These are phyloP conservation scores for Mesoclemmys tuberculata DNA, from an alignment of 2,113 vertebrate genomes.

Conservation along the genomic window DNA sequence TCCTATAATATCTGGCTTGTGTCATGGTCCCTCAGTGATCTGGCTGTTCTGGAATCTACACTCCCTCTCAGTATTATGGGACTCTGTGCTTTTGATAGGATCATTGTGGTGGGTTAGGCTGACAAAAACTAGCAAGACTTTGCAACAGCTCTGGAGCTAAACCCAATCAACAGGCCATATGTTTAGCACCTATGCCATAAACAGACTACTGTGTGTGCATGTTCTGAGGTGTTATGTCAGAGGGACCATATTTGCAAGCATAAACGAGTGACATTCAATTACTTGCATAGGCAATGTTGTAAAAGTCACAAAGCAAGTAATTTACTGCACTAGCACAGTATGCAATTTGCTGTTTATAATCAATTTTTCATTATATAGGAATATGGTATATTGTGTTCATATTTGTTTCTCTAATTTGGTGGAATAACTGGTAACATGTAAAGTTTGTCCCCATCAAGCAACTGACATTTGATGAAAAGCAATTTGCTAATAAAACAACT, in stretches of 20 bases:
- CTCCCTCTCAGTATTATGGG: neutral
- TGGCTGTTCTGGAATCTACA: slow-evolving; percentile 28
- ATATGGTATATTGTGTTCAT: slow-evolving; percentile 61
- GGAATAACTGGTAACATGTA: slow-evolving; percentile 40
- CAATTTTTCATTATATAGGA: slow-evolving; percentile 76
- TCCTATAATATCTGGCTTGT: neutral
- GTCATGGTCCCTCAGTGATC: neutral
- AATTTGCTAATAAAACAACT: slow-evolving; percentile 38
- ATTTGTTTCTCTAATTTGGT: slow-evolving; percentile 69
- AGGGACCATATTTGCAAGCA: slow-evolving; percentile 79
- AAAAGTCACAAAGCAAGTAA: slow-evolving; percentile 81
- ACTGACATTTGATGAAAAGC: slow-evolving; percentile 67
- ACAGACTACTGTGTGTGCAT: slow-evolving; percentile 50
- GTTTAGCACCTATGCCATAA: slow-evolving; percentile 73
- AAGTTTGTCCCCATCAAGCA: slow-evolving; percentile 54
- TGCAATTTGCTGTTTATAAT: slow-evolving; percentile 76
- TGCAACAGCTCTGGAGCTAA: slow-evolving; percentile 69
- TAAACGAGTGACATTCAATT: slow-evolving; percentile 83
- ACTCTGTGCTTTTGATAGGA: slow-evolving; percentile 51
- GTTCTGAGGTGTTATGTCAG: slow-evolving; percentile 79
- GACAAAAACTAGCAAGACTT: slow-evolving; percentile 65
- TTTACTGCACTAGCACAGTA: slow-evolving; percentile 72
- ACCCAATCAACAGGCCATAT: slow-evolving; percentile 75
- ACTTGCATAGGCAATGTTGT: slow-evolving; percentile 77
- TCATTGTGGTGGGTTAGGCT: slow-evolving; percentile 50